Evolutionary conservation across 2,888 invertebrate genomes (phyloP).

Genomic region (Saturnia pavonia): DNA sequence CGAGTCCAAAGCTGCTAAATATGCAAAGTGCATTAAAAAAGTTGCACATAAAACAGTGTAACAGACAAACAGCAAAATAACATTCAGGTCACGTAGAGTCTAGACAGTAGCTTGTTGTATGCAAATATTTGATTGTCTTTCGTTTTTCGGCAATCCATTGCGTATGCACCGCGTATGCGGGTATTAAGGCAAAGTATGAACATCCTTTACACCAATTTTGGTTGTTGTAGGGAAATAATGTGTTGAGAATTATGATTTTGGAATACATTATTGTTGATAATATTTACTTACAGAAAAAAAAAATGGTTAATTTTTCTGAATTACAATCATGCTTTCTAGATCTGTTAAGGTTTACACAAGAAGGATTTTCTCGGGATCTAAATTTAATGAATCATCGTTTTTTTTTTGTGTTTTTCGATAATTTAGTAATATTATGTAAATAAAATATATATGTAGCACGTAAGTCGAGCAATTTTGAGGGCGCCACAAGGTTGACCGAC

Average conservation of each 20-base stretch:
- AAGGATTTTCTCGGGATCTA: no score
- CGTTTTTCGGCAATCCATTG: conserved; percentile 66
- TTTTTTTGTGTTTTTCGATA: no score
- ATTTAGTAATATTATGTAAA: no score
- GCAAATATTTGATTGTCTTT: conserved; percentile 63
- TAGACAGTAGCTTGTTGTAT: conserved; percentile 66
- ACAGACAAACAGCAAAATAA: conserved; percentile 20
- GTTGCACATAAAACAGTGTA: conserved; percentile 29
- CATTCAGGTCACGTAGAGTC: conserved; percentile 61
- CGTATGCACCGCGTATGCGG: conserved; percentile 44
- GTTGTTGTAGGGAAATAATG: not conserved
- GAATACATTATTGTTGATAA: not conserved
- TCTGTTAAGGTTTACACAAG: no score
- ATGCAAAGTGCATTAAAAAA: conserved; percentile 43
- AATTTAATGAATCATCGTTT: no score
- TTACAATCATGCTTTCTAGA: no score
- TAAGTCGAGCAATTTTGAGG: no score
- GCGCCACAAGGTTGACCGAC: no score
- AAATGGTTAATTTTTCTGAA: no score
- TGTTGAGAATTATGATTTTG: not conserved
- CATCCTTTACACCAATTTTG: not conserved
- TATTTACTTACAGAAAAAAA: not conserved
- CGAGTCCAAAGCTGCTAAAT: conserved; percentile 31
- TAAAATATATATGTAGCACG: no score
- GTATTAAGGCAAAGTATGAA: conserved; percentile 51